phyloP scores from a whole-genome alignment of 2,888 invertebrate genomes.

The Drosophila anomelani region DNA sequence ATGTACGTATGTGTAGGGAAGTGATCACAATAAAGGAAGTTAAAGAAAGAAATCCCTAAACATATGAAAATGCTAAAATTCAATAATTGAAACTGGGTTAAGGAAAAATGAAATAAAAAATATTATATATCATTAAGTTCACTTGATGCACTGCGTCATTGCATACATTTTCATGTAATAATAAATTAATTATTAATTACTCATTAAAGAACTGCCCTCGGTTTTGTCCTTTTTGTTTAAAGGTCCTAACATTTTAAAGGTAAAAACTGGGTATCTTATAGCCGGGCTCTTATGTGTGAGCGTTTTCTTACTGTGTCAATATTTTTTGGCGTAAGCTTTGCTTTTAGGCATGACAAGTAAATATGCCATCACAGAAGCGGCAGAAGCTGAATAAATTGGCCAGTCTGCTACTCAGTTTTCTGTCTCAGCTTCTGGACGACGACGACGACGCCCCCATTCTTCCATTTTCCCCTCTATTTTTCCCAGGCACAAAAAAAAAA shows the following conservation, averaged over 20 bases:
- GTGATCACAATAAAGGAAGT: background rate
- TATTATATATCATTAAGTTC: background rate
- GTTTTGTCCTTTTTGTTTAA: background rate
- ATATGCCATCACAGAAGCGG: constrained; percentile 56
- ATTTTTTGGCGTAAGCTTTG: constrained; percentile 78
- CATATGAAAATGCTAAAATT: too few species aligned
- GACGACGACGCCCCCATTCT: background rate
- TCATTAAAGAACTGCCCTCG: background rate
- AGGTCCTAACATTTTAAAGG: too few species aligned
- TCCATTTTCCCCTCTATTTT: background rate
- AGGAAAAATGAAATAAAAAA: background rate
- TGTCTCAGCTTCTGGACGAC: constrained; percentile 14
- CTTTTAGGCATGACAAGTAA: constrained; percentile 79
- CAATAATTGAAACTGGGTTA: too few species aligned
- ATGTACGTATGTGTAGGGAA: background rate
- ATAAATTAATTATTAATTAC: too few species aligned
- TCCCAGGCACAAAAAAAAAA: background rate
- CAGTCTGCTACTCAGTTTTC: constrained; percentile 47
- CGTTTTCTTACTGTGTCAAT: constrained; percentile 73
- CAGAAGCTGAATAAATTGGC: constrained; percentile 62
- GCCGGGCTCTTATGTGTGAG: constrained; percentile 21
- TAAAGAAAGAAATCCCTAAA: background rate
- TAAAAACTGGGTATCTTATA: background rate
- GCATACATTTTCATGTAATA: background rate
- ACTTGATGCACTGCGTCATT: too few species aligned